phyloP scores from a whole-genome alignment of 2,797 vertebrate genomes.

The Chrysocyon brachyurus region DNA sequence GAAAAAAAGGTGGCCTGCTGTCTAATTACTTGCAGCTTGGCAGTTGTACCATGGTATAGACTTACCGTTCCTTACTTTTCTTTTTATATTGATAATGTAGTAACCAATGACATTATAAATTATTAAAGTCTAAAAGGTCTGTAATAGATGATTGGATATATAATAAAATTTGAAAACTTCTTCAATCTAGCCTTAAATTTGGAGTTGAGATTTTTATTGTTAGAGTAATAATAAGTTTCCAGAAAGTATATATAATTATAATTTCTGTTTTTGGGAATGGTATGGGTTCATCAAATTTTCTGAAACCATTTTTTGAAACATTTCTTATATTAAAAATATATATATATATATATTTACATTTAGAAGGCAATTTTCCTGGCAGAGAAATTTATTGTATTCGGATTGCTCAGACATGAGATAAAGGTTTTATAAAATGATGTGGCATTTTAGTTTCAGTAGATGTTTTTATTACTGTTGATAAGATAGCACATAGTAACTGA shows the following conservation, averaged over 20 bases:
- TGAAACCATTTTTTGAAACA: slow-evolving; percentile 36
- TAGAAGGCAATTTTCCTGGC: neutral
- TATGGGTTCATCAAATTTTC: neutral
- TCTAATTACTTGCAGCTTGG: slow-evolving; percentile 8
- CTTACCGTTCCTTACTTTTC: slow-evolving; percentile 17
- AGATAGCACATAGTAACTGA: slow-evolving; percentile 75
- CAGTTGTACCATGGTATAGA: neutral
- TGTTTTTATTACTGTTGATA: slow-evolving; percentile 84
- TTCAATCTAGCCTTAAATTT: slow-evolving; percentile 42
- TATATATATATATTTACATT: neutral
- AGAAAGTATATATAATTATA: slow-evolving; percentile 19
- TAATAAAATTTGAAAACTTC: slow-evolving; percentile 31
- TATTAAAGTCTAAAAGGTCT: neutral
- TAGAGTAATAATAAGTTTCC: slow-evolving; percentile 32
- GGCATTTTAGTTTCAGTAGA: slow-evolving; percentile 77
- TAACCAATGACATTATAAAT: neutral
- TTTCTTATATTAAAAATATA: slow-evolving; percentile 7
- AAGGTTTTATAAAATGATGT: slow-evolving; percentile 73
- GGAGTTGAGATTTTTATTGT: slow-evolving; percentile 58
- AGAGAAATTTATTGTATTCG: slow-evolving; percentile 28
- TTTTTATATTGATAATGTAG: neutral
- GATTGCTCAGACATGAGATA: slow-evolving; percentile 42
- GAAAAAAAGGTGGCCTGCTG: slow-evolving; percentile 12
- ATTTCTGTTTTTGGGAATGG: slow-evolving; percentile 44
- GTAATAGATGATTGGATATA: neutral